Evolutionary conservation across 2,113 vertebrate genomes (phyloP).

Genomic region (Trematomus loennbergii): DNA sequence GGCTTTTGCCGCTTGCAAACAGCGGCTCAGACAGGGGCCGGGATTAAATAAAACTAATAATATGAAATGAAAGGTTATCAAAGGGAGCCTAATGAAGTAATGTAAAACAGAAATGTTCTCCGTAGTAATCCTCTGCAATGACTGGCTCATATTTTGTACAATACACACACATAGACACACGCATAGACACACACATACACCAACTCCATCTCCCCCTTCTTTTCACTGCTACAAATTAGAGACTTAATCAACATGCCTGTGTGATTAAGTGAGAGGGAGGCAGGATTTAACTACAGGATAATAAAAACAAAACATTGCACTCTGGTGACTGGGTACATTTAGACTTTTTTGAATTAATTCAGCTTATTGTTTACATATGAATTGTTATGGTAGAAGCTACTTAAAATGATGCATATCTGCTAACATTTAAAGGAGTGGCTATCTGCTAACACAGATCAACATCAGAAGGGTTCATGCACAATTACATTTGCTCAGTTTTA

Average conservation of each 20-base stretch:
- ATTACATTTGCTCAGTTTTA: neutral
- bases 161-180: slow-evolving; percentile 18
- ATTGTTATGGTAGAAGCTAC: neutral
- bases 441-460: too few relatives aligned
- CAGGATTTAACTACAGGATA: slow-evolving; percentile 35
- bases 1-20: slow-evolving; percentile 51
- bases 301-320: slow-evolving; percentile 48
- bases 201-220: slow-evolving; percentile 17
- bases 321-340: slow-evolving; percentile 1
- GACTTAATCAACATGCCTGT: slow-evolving; percentile 55
- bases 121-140: slow-evolving; percentile 64
- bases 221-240: slow-evolving; percentile 50
- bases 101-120: slow-evolving; percentile 71
- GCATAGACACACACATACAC: neutral
- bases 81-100: slow-evolving; percentile 70
- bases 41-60: slow-evolving; percentile 77
- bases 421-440: neutral
- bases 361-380: neutral
- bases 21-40: slow-evolving; percentile 59
- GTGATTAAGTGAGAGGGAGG: slow-evolving; percentile 55
- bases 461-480: neutral
- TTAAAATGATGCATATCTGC: neutral
- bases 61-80: slow-evolving; percentile 74
- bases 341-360: neutral
- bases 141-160: slow-evolving; percentile 56